These are phyloP conservation scores for Drymonia ruficornis DNA, from an alignment of 2,888 invertebrate species.

Conservation along the genomic window DNA sequence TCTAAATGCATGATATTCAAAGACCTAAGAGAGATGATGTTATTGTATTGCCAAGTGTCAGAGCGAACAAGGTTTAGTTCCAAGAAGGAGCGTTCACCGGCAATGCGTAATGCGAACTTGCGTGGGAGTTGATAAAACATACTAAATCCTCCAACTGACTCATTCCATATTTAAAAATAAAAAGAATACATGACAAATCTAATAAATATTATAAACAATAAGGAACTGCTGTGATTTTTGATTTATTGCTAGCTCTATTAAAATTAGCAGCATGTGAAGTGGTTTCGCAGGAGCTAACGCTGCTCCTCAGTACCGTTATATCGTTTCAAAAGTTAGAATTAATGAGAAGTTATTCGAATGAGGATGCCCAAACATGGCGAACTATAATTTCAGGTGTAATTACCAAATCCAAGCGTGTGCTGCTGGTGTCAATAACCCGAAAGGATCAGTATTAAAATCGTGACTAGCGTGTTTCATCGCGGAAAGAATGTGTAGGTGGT, in stretches of 20 bases:
- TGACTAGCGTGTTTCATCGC: conserved; percentile 30
- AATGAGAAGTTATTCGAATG: background rate
- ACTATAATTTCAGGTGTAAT: conserved; percentile 14
- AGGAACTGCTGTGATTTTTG: background rate
- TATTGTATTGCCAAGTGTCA: conserved; percentile 9
- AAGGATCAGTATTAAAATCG: conserved; percentile 34
- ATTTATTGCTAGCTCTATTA: background rate
- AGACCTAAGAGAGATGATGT: too few species aligned
- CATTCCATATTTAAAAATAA: conserved; percentile 19
- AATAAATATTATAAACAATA: too few species aligned
- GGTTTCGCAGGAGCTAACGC: too few species aligned
- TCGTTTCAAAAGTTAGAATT: background rate
- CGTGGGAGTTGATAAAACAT: conserved; percentile 51
- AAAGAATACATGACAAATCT: background rate
- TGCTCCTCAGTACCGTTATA: background rate
- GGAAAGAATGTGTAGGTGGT: conserved; percentile 5
- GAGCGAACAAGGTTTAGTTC: conserved; percentile 37
- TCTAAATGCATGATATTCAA: background rate
- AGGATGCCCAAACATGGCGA: background rate
- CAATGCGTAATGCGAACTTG: conserved; percentile 48
- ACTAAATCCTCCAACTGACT: conserved; percentile 20
- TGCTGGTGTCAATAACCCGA: conserved; percentile 42
- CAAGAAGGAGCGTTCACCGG: conserved; percentile 42
- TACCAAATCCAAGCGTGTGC: conserved; percentile 31
- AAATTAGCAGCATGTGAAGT: background rate